Evolutionary conservation across 2,113 vertebrate genomes (phyloP).

Genomic region (Collichthys lucidus): DNA sequence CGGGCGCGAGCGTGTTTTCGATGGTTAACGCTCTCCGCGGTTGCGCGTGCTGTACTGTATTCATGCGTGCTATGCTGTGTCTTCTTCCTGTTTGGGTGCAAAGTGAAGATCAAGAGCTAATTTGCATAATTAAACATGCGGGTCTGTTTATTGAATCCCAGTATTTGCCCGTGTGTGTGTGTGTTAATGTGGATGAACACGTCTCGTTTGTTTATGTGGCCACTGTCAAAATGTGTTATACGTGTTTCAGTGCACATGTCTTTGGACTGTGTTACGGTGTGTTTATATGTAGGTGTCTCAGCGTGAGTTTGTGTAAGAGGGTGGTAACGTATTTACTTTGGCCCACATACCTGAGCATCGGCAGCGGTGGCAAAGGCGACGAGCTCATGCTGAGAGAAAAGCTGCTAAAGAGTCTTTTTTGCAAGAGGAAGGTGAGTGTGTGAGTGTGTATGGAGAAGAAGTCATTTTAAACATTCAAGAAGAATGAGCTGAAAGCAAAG

Average conservation of each 20-base stretch:
- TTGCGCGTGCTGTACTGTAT: conserved; percentile 11
- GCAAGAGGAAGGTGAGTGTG: conserved; percentile 27
- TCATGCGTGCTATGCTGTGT: conserved; percentile 9
- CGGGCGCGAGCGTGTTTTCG: conserved; percentile 4
- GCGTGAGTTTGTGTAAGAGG: conserved; percentile 32
- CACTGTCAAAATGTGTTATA: conserved; percentile 11
- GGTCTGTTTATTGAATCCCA: conserved; percentile 52
- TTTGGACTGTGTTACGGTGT: background rate
- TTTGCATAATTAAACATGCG: conserved; percentile 69
- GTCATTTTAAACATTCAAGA: conserved; percentile 62
- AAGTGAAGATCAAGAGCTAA: conserved; percentile 41
- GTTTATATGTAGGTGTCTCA: background rate
- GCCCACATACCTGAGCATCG: conserved; percentile 28
- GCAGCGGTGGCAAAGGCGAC: conserved; percentile 42
- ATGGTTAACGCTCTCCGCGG: conserved; percentile 3
- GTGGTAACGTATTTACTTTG: conserved; percentile 48
- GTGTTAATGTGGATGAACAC: conserved; percentile 17
- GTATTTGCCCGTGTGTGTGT: background rate
- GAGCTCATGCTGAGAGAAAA: conserved; percentile 61
- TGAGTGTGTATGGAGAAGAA: conserved; percentile 2
- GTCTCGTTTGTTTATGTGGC: background rate
- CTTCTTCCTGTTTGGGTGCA: conserved; percentile 13
- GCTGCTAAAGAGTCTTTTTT: conserved; percentile 40
- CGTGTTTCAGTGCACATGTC: background rate
- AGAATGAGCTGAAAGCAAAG: conserved; percentile 27